Base-by-base conservation (phyloP, 2,113 vertebrate genomes). In the Semicossyphus pulcher region DNA sequence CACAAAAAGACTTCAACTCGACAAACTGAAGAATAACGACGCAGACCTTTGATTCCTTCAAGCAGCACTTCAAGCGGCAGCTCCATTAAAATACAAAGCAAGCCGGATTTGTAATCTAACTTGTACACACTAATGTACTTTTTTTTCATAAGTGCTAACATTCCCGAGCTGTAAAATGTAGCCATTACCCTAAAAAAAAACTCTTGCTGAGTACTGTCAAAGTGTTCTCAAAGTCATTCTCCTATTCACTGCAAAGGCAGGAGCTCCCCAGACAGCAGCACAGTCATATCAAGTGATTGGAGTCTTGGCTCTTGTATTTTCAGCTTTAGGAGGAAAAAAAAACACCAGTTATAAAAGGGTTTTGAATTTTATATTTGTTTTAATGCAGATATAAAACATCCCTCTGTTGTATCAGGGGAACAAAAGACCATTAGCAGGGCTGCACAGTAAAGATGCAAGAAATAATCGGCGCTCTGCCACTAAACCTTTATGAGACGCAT, bases 191-290 rank as follows among this genome's bases (percentile, higher is more conserved):
- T n/a, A 29, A 31, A 32, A 78, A 73, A 34, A 59, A n/a, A n/a
- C n/a, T 25, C 41, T 37, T 34, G 11, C 68, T 37, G 34, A 68
- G 47, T 12, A 18, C 14, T 53, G 56, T 47, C 44, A 37, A 26
- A 23, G 32, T 51, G n/a, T 65, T 54, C 44, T 78, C 68, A 78
- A 73, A 74, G 70, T 78, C 44, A 63, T 74, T 73, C 53, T 57
- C 45, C 25, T 44, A 42, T 48, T 45, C 34, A 31, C 23, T 29
- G 65, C 34, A 71, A 42, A 71, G 23, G 34, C 63, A 66, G 39
- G 21, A 20, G 48, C 52, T 72, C 48, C 53, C 71, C 47, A 78
- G 18, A 67, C 16, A 59, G 20, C 18, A 4, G 60, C 39, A 31
- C 18, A 51, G 51, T 64, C 52, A 57, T 60, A 73, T 48, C 42